Evolutionary conservation across 1,140 invertebrate species (phyloP).

Genomic region (Sycophila sp.): DNA sequence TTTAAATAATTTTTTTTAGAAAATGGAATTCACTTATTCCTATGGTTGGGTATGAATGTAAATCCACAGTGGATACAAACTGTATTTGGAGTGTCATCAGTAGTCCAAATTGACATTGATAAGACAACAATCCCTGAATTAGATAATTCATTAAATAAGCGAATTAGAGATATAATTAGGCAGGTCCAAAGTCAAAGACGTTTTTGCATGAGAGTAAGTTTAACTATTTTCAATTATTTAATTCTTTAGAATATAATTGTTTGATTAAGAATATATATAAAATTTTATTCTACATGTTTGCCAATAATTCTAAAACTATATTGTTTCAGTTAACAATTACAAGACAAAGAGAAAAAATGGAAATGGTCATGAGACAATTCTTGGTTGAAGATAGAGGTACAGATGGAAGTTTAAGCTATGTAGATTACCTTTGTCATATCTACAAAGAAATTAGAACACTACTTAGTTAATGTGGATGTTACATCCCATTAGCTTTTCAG

Average conservation of each 20-base stretch:
- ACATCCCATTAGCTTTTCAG: neutral
- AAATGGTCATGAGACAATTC: constrained; percentile 94
- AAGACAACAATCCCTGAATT: constrained; percentile 78
- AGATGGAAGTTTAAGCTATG: constrained; percentile 89
- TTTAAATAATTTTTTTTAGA: constrained; percentile 68
- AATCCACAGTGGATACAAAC: constrained; percentile 80
- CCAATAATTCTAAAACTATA: neutral
- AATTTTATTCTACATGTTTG: neutral
- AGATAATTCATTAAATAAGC: constrained; percentile 81
- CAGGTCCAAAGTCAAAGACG: constrained; percentile 76
- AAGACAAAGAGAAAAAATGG: constrained; percentile 93
- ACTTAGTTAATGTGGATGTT: constrained; percentile 73
- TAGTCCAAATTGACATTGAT: constrained; percentile 87
- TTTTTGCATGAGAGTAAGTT: constrained; percentile 86
- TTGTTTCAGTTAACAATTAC: constrained; percentile 86
- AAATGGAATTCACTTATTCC: constrained; percentile 95
- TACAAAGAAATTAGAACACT: constrained; percentile 96
- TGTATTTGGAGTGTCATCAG: constrained; percentile 86
- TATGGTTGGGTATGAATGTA: constrained; percentile 90
- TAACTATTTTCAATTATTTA: neutral
- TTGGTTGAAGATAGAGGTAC: constrained; percentile 94
- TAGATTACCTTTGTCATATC: constrained; percentile 98
- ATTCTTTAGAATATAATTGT: constrained; percentile 11
- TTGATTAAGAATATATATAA: neutral
- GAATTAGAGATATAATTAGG: constrained; percentile 78